Evolutionary conservation across 2,113 vertebrate species (phyloP).

Genomic region (Dasyornis broadbenti): DNA sequence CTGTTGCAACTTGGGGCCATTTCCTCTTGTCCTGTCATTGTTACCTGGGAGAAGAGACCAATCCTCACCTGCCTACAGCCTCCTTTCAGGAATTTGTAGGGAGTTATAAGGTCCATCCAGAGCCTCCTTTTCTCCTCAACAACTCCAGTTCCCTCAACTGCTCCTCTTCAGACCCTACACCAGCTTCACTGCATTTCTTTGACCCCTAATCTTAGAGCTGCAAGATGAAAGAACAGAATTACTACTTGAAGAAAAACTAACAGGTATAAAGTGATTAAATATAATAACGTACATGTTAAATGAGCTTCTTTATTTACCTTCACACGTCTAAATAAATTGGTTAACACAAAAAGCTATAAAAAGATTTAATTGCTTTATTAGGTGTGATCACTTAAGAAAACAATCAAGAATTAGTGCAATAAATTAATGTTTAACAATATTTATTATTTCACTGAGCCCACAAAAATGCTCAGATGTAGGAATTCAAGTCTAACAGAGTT

Average conservation of each 20-base stretch:
- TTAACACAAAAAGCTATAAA: background rate
- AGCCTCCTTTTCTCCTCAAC: background rate
- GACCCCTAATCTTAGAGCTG: background rate
- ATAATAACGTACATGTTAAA: background rate
- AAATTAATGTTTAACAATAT: background rate
- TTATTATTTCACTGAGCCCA: background rate
- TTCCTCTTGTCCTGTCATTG: background rate
- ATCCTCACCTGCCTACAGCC: background rate
- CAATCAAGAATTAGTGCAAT: background rate
- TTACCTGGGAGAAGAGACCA: background rate
- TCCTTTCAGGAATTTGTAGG: background rate
- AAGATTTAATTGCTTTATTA: background rate
- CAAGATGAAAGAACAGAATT: background rate
- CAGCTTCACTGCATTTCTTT: background rate
- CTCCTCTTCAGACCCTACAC: background rate
- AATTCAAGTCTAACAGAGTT: background rate
- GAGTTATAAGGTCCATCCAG: background rate
- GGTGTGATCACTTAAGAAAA: background rate
- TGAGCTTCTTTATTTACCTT: background rate
- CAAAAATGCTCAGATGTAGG: background rate
- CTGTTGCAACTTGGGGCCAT: accelerated
- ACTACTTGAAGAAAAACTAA: background rate
- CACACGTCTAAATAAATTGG: background rate
- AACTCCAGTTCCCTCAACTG: background rate
- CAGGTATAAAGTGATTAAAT: background rate